These are phyloP conservation scores for Pseudomyrmex gracilis DNA, from an alignment of 1,140 invertebrate species.

Conservation along the genomic window DNA sequence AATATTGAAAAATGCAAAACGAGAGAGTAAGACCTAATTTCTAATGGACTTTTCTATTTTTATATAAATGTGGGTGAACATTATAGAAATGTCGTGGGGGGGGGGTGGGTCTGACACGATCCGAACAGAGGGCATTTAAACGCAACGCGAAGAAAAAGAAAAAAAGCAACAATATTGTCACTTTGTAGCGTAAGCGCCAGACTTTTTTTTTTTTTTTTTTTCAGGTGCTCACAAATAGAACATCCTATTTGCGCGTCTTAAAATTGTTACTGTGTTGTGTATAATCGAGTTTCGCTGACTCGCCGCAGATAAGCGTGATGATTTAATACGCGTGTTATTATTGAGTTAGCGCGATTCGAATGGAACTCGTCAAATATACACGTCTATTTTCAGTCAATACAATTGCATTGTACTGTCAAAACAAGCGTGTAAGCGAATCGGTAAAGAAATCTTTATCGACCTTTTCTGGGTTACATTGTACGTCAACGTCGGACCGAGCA, in stretches of 20 bases:
- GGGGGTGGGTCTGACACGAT: no score
- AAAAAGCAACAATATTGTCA: background rate
- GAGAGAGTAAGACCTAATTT: no score
- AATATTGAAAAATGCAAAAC: no score
- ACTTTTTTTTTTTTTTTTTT: constrained; percentile 29
- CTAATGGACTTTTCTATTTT: no score
- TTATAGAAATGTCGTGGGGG: no score
- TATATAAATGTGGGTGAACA: no score
- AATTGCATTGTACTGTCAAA: background rate
- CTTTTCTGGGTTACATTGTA: no score
- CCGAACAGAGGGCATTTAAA: background rate
- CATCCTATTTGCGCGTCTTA: background rate
- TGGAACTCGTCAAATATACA: constrained; percentile 6
- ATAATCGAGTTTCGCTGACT: background rate
- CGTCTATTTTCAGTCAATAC: background rate
- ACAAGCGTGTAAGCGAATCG: background rate
- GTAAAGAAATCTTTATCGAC: background rate
- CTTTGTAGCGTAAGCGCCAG: no score
- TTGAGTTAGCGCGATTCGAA: background rate
- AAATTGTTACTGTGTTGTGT: background rate
- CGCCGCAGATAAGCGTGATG: background rate
- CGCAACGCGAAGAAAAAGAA: background rate
- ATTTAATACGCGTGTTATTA: background rate
- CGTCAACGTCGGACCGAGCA: background rate
- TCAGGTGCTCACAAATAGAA: background rate